Percentiles rank a stretch among this genome's conserved stretches.
Conservation (phyloP, 2,888 invertebrate genomes). For the Galerucella nymphaeae region DNA sequence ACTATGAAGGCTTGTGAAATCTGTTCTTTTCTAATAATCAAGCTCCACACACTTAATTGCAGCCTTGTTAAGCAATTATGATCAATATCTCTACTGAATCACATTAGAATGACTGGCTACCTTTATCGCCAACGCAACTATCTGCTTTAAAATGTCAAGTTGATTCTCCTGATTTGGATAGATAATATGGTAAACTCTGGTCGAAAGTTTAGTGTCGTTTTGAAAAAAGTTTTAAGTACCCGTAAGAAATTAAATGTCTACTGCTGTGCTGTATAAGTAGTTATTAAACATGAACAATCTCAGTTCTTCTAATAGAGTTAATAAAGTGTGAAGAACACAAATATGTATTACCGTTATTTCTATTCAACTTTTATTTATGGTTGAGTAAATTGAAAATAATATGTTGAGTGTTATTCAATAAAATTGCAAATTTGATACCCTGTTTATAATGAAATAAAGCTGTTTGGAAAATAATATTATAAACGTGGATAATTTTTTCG, state of each 20-base stretch:
- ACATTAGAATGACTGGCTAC: no score
- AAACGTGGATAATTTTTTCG: background rate
- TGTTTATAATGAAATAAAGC: slow-evolving; percentile 1
- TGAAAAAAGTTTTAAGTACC: background rate
- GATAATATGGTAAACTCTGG: no score
- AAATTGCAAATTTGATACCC: slow-evolving; percentile 10
- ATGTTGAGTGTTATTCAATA: background rate
- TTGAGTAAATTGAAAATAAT: slow-evolving; percentile 17
- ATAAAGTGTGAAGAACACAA: slow-evolving; percentile 6
- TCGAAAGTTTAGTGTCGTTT: no score
- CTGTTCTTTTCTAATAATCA: no score
- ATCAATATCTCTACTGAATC: no score
- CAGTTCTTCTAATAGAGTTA: background rate
- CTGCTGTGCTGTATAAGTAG: background rate
- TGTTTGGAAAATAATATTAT: background rate
- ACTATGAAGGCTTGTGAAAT: no score
- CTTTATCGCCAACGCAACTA: no score
- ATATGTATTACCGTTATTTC: slow-evolving; percentile 30
- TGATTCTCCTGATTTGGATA: no score
- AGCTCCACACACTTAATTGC: no score
- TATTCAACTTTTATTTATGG: slow-evolving; percentile 25
- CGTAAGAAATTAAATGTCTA: background rate
- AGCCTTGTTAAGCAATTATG: no score
- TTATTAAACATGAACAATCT: background rate
- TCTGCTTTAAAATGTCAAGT: no score